A percentile compares a stretch with the other conserved stretches of the same genome.
Conservation (phyloP, 1,140 invertebrate genomes). For the Tetragonula clypearis region DNA sequence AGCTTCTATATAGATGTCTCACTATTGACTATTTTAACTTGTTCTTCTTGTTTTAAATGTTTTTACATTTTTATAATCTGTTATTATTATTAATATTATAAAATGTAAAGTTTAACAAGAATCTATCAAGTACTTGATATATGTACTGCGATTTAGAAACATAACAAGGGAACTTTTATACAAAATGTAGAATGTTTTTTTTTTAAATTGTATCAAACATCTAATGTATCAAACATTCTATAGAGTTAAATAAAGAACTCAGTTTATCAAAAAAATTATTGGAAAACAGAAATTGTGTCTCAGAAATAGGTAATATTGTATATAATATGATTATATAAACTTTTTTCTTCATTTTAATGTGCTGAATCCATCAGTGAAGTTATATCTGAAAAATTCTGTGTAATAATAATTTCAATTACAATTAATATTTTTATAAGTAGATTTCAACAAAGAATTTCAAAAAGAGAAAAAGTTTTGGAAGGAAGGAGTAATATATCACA, state of each 20-base stretch:
- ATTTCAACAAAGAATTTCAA: slow-evolving; percentile 88
- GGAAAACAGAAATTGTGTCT: not conserved
- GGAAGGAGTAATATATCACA: slow-evolving; percentile 97
- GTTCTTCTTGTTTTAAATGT: not conserved
- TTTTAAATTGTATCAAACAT: not conserved
- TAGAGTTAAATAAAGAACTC: not conserved
- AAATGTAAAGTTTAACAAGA: not conserved
- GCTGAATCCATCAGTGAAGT: not conserved
- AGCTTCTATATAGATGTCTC: not conserved
- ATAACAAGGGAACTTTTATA: not conserved
- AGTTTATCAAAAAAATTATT: not conserved
- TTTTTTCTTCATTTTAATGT: not conserved
- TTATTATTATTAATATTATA: not conserved
- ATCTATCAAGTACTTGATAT: not conserved
- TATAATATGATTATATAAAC: not conserved
- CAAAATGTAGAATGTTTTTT: not conserved
- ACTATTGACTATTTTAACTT: too few relatives aligned
- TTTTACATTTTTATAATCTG: not conserved
- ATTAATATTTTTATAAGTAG: slow-evolving; percentile 68
- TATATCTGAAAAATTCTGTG: too few relatives aligned
- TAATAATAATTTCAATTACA: not conserved
- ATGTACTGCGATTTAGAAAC: not conserved
- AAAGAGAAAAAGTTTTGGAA: slow-evolving; percentile 93
- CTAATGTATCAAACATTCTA: not conserved
- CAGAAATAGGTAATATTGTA: not conserved